Base-by-base conservation (phyloP, 1,140 invertebrate species). In the Penaeus japonicus region DNA sequence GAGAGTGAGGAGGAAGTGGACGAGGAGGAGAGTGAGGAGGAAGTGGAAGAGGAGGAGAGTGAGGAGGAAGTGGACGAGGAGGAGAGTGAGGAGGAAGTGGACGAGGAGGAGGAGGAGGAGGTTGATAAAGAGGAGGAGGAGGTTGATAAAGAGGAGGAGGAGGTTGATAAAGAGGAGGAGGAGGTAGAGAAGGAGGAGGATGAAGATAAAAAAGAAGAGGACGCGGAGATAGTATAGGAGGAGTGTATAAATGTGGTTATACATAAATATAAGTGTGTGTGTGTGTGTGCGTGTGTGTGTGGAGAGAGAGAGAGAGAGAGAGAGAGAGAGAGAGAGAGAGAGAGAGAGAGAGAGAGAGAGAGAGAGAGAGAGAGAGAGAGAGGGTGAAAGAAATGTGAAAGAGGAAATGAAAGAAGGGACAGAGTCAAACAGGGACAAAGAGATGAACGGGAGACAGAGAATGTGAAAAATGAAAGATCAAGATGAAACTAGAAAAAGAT, bases 121-220 rank as follows among this genome's bases (percentile, higher is more conserved):
- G 1, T 30, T 20, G 79, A 54, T 35, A 27, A 55, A 53, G 2
- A 83, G n/a, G 81, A 80, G 39, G 78, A 59, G 47, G 47, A 47
- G 47, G 1, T 47, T 47, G 2, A 7, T 39, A 7, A 4, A n/a
- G 84, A 59, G 84, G 84, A 22, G 47, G 47, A 54, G 77, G 32
- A 54, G 22, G 1, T 30, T 20, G 79, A 54, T 35, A 27, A 55
- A 53, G 2, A 83, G n/a, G 81, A 80, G 39, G 78, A 59, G 54
- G 54, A 57, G 59, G 82, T 57, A 55, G 77, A 79, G 35, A 12
- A 79, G 77, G 77, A 39, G 30, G 77, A 79, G 32, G 77, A 79
- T 10, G 77, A 39, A 39, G 77, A 20, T 10, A n/a, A n/a, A n/a
- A 15, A 32, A n/a, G 15, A 79, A 35, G 77, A 39, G 77, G 30